phyloP scores from a whole-genome alignment of 2,888 invertebrate genomes.

The Vanessa cardui region DNA sequence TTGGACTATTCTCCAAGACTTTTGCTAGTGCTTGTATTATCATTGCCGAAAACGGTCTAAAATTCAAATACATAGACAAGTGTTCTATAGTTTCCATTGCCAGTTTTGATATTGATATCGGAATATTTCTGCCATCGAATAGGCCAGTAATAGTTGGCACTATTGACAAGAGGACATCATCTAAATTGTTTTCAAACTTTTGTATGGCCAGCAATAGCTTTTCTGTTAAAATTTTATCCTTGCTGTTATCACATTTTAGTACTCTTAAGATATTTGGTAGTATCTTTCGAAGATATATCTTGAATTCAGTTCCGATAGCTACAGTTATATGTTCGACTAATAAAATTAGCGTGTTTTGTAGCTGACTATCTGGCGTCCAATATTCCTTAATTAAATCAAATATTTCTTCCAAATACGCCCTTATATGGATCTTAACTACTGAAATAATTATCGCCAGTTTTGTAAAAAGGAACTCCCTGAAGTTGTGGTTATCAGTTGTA shows the following conservation, averaged over 20 bases:
- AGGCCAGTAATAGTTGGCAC: slow-evolving; percentile 96
- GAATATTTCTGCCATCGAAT: slow-evolving; percentile 93
- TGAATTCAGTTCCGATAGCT: slow-evolving; percentile 97
- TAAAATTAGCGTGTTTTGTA: slow-evolving; percentile 94
- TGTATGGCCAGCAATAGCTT: slow-evolving; percentile 93
- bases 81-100: slow-evolving; percentile 94
- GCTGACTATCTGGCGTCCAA: slow-evolving; percentile 92
- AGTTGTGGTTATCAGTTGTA: slow-evolving; percentile 89
- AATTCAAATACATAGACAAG: slow-evolving; percentile 93
- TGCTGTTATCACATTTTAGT: slow-evolving; percentile 93
- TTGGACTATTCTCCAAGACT: slow-evolving; percentile 90
- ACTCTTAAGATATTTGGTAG: slow-evolving; percentile 97
- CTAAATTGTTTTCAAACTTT: slow-evolving; percentile 96
- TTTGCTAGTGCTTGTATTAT: slow-evolving; percentile 96
- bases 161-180: slow-evolving; percentile 96
- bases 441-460: slow-evolving; percentile 96
- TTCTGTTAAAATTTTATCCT: slow-evolving; percentile 91
- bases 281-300: slow-evolving; percentile 95
- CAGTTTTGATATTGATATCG: slow-evolving; percentile 87
- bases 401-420: slow-evolving; percentile 97
- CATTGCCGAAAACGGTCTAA: slow-evolving; percentile 95
- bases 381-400: slow-evolving; percentile 96
- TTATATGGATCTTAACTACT: slow-evolving; percentile 97
- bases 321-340: slow-evolving; percentile 96
- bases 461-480: slow-evolving; percentile 96